Conservation (phyloP, 2,888 invertebrate species). For the Sepioteuthis lessoniana region DNA sequence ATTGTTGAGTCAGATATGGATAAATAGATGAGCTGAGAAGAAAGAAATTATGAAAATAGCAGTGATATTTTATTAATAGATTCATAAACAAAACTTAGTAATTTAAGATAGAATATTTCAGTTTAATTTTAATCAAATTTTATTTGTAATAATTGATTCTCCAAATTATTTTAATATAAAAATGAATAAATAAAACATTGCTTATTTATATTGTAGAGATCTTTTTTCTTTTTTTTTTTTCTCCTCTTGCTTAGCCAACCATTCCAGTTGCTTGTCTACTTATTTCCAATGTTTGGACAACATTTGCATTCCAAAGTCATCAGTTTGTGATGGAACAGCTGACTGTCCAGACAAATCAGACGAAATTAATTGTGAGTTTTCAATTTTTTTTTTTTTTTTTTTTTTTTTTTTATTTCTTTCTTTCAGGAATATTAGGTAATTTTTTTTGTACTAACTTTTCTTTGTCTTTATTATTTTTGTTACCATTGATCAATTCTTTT, state of each 20-base stretch:
- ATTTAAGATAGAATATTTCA: too few species aligned
- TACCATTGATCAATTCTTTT: background rate
- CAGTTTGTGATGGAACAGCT: slow-evolving; percentile 69
- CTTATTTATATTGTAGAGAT: background rate
- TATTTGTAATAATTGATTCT: background rate
- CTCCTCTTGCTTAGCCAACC: too few species aligned
- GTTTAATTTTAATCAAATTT: background rate
- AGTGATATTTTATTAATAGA: too few species aligned
- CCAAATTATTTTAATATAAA: background rate
- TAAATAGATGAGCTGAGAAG: too few species aligned
- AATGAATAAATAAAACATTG: background rate
- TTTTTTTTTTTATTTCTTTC: background rate
- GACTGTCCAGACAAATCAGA: slow-evolving; percentile 73
- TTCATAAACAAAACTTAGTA: too few species aligned
- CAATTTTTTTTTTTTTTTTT: background rate
- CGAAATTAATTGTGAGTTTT: slow-evolving; percentile 61
- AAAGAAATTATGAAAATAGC: too few species aligned
- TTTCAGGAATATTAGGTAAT: background rate
- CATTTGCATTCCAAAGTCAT: slow-evolving; percentile 59
- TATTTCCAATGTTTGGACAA: slow-evolving; percentile 81
- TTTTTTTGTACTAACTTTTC: background rate
- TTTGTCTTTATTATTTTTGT: background rate
- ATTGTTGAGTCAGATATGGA: too few species aligned
- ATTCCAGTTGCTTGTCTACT: slow-evolving; percentile 78
- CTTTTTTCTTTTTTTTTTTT: slow-evolving; percentile 46